Percentiles rank a stretch among this genome's conserved stretches.
Evolutionary conservation across 2,888 invertebrate genomes (phyloP).

Genomic region (Diloba caeruleocephala): DNA sequence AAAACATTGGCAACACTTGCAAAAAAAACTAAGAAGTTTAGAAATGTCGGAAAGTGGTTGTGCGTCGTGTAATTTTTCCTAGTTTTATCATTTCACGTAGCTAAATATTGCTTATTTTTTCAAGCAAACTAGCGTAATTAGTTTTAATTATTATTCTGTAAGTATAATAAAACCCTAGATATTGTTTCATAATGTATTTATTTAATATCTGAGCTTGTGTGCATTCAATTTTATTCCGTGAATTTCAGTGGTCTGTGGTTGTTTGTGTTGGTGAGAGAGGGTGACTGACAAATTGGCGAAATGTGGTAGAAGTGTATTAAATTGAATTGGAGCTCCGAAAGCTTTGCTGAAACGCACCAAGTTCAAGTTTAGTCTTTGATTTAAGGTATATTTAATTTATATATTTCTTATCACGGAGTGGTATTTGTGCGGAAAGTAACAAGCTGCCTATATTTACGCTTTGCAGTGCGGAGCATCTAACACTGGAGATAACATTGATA

Average conservation of each 20-base stretch:
- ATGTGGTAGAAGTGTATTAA: slow-evolving; percentile 77
- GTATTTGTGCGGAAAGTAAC: slow-evolving; percentile 70
- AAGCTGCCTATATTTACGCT: slow-evolving; percentile 77
- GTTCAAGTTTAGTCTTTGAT: slow-evolving; percentile 53
- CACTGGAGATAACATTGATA: slow-evolving; percentile 66
- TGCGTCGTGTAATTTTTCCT: slow-evolving; percentile 71
- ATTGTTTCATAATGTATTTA: slow-evolving; percentile 42
- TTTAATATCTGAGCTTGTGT: slow-evolving; percentile 65
- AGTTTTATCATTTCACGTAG: slow-evolving; percentile 49
- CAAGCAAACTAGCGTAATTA: slow-evolving; percentile 51
- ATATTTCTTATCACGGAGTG: slow-evolving; percentile 30
- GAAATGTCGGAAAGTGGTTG: slow-evolving; percentile 82
- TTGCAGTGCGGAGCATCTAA: slow-evolving; percentile 77
- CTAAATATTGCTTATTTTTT: slow-evolving; percentile 43
- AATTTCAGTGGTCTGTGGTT: slow-evolving; percentile 77
- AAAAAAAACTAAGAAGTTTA: slow-evolving; percentile 49
- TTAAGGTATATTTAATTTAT: slow-evolving; percentile 66
- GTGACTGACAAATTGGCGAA: slow-evolving; percentile 78
- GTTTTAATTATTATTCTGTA: slow-evolving; percentile 48
- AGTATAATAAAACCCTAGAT: slow-evolving; percentile 37
- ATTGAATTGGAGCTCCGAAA: slow-evolving; percentile 67
- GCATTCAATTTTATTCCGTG: slow-evolving; percentile 69
- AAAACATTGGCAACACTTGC: slow-evolving; percentile 14
- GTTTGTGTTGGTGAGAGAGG: slow-evolving; percentile 84
- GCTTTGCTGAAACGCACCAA: slow-evolving; percentile 54